These are phyloP conservation scores for Maccullochella peelii DNA, from an alignment of 2,113 vertebrate genomes.

Conservation along the genomic window DNA sequence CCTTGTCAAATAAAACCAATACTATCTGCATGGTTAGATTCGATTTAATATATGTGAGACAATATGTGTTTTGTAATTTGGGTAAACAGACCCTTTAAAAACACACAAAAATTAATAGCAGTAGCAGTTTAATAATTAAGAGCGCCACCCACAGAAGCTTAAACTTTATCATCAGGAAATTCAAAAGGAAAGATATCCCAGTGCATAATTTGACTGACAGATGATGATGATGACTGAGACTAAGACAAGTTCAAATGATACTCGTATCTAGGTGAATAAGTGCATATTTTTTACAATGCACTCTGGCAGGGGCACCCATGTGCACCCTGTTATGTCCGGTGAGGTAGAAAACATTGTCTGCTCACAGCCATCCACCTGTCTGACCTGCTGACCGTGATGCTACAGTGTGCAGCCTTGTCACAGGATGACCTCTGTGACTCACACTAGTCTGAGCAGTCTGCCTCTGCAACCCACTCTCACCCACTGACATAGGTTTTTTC, in stretches of 20 bases:
- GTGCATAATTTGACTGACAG: neutral
- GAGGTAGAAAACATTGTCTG: constrained; percentile 55
- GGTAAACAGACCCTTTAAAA: neutral
- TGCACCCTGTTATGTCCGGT: constrained; percentile 31
- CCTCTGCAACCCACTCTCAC: constrained; percentile 36
- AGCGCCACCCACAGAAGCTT: neutral
- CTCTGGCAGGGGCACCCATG: constrained; percentile 6
- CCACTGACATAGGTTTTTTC: constrained; percentile 50
- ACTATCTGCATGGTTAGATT: neutral
- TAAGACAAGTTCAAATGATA: neutral
- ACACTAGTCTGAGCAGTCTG: constrained; percentile 53
- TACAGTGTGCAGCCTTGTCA: constrained; percentile 62
- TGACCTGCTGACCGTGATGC: constrained; percentile 63
- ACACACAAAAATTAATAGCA: neutral
- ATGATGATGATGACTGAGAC: neutral
- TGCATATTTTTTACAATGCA: neutral
- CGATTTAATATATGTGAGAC: neutral
- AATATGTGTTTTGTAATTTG: neutral
- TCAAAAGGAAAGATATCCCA: neutral
- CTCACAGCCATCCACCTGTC: constrained; percentile 61
- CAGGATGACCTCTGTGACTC: constrained; percentile 63
- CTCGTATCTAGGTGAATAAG: neutral
- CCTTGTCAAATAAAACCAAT: neutral
- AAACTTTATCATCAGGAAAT: neutral
- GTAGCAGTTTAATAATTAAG: too few relatives aligned